phyloP scores from a whole-genome alignment of 1,140 invertebrate genomes.

The Drosophila nikananu region DNA sequence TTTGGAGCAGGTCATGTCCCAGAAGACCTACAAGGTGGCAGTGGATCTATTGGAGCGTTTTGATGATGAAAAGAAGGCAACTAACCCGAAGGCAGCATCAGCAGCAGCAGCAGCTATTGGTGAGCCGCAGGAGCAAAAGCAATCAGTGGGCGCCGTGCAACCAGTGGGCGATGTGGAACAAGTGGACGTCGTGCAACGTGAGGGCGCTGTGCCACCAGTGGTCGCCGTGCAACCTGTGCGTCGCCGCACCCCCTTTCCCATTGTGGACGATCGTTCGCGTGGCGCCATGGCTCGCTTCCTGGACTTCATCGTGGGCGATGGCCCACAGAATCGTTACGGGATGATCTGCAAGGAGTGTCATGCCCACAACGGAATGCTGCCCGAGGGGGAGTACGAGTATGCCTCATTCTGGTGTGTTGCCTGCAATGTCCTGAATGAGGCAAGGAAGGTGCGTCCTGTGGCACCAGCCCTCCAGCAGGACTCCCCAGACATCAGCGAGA shows the following conservation, averaged over 20 bases:
- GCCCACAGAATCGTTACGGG: slow-evolving; percentile 96
- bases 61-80: slow-evolving; percentile 70
- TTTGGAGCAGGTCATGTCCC: slow-evolving; percentile 98
- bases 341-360: slow-evolving; percentile 96
- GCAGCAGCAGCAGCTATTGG: not conserved
- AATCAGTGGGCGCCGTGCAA: slow-evolving; percentile 33
- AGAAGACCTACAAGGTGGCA: slow-evolving; percentile 96
- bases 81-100: slow-evolving; percentile 20
- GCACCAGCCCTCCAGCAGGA: slow-evolving; percentile 86
- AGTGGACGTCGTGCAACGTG: slow-evolving; percentile 24
- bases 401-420: slow-evolving; percentile 95
- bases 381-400: slow-evolving; percentile 98
- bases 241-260: slow-evolving; percentile 80
- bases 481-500: not conserved
- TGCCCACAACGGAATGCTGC: slow-evolving; percentile 98
- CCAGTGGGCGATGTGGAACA: slow-evolving; percentile 27
- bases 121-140: slow-evolving; percentile 15
- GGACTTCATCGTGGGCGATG: slow-evolving; percentile 98
- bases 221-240: slow-evolving; percentile 64
- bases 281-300: slow-evolving; percentile 93
- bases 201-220: too few species aligned
- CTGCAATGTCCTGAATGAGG: slow-evolving; percentile 93
- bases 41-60: slow-evolving; percentile 76
- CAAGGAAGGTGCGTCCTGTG: slow-evolving; percentile 92
- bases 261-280: slow-evolving; percentile 86